Evolutionary conservation across 2,888 invertebrate genomes (phyloP).

Genomic region (Cheilosia grossa): DNA sequence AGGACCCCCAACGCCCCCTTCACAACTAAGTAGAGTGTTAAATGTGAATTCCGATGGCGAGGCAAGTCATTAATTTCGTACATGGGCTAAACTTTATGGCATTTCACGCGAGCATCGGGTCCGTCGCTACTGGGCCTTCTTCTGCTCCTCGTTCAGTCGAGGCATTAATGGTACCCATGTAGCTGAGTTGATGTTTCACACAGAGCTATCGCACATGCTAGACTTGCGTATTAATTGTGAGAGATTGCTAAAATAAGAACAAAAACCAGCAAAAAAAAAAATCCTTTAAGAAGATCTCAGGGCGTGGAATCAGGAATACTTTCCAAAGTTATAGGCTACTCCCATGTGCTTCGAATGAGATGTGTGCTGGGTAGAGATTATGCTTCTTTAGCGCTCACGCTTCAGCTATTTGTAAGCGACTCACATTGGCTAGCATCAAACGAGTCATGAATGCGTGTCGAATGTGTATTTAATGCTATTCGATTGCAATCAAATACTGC

Average conservation of each 20-base stretch:
- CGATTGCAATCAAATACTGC: slow-evolving; percentile 43
- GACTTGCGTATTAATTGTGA: slow-evolving; percentile 66
- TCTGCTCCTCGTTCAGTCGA: slow-evolving; percentile 1
- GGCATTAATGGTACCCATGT: slow-evolving; percentile 38
- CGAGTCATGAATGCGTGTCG: slow-evolving; percentile 43
- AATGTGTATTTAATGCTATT: slow-evolving; percentile 50
- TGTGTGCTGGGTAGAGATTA: slow-evolving; percentile 36
- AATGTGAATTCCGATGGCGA: slow-evolving; percentile 71
- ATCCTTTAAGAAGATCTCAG: slow-evolving; percentile 23
- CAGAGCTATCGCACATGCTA: slow-evolving; percentile 23
- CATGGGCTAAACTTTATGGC: slow-evolving; percentile 62
- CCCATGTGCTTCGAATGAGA: slow-evolving; percentile 33
- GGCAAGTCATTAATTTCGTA: slow-evolving; percentile 71
- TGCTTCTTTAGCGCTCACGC: slow-evolving; percentile 31
- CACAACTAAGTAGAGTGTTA: slow-evolving; percentile 67
- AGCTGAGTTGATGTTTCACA: slow-evolving; percentile 46
- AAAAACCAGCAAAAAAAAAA: slow-evolving; percentile 1
- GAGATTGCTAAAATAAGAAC: slow-evolving; percentile 43
- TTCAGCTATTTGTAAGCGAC: slow-evolving; percentile 25
- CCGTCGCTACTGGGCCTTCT: slow-evolving; percentile 52
- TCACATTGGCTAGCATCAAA: slow-evolving; percentile 18
- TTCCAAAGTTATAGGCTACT: slow-evolving; percentile 41
- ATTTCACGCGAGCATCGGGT: slow-evolving; percentile 49
- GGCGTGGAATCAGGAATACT: slow-evolving; percentile 8
- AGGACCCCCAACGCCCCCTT: slow-evolving; percentile 8